Base-by-base conservation (phyloP, 2,797 vertebrate genomes). In the Chelon auratus region DNA sequence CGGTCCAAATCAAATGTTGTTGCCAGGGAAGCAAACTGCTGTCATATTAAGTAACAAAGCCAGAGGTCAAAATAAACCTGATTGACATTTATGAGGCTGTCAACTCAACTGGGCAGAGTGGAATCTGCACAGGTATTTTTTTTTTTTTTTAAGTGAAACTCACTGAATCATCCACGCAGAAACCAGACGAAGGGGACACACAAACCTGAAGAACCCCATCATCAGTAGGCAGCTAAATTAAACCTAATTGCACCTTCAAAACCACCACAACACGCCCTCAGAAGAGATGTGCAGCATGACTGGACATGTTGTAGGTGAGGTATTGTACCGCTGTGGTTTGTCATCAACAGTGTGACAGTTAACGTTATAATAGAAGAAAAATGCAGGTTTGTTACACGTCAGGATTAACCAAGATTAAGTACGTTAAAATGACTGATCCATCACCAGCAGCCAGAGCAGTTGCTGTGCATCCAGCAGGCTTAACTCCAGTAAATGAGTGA, bases 241-340 rank as follows among this genome's bases (percentile, higher is more conserved):
- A 80, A 80, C 63, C 86, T 92, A 91, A 93, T 85, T 84, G 71
- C 76, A 85, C 86, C 79, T 83, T 90, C 55, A 82, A 77, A 87
- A 74, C 57, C 55, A 60, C 83, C 81, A 76, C 78, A 81, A 77
- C 84, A 84, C 80, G 59, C 90, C 83, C 82, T 84, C 80, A 52
- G 26, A 3, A 8, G 61, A 84, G 64, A 77, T 61, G 22, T 5
- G 47, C 5, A 59, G 74, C 93, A 70, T 87, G 93, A 91, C 70
- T 48, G 50, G 65, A 91, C 94, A 90, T 60, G 93, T 75, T 68
- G 52, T 20, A 77, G 85, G 87, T 83, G 83, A 90, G 86, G 70
- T 75, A 47, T 52, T 65, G 73, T 64, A 50, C 33, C 13, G 47
- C 75, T 39, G 64, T 30, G 68, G 64, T 71, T 87, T 62, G 54